phyloP scores from a whole-genome alignment of 2,797 vertebrate species.

The Leuciscus waleckii region DNA sequence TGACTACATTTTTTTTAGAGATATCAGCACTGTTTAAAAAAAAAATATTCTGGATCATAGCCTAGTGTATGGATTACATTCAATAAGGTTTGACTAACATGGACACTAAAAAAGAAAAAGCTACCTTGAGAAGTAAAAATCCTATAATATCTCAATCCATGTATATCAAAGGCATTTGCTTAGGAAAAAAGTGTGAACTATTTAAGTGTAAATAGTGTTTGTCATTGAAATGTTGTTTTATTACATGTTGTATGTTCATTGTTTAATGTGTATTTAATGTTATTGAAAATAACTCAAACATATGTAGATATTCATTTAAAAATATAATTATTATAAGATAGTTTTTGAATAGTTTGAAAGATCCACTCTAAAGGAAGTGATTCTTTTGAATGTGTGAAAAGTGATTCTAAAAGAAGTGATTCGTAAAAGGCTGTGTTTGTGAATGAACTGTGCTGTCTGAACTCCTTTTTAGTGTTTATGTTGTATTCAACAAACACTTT shows the following conservation, averaged over 20 bases:
- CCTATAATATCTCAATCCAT: background rate
- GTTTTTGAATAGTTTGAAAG: slow-evolving; percentile 28
- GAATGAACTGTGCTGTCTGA: background rate
- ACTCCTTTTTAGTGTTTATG: slow-evolving; percentile 16
- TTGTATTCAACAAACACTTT: slow-evolving; percentile 12
- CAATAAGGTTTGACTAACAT: slow-evolving; percentile 5
- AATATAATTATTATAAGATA: background rate
- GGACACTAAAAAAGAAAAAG: background rate
- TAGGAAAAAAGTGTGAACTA: background rate
- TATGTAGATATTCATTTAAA: background rate
- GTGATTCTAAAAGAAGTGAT: background rate
- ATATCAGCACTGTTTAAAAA: slow-evolving; percentile 18
- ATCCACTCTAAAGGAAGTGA: background rate
- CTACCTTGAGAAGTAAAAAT: background rate
- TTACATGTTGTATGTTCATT: slow-evolving; percentile 7
- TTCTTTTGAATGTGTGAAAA: slow-evolving; percentile 16
- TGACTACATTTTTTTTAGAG: slow-evolving; percentile 48
- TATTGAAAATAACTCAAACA: background rate
- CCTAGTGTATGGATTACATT: background rate
- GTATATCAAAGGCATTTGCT: slow-evolving; percentile 4
- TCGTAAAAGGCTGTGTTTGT: background rate
- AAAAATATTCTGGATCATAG: background rate
- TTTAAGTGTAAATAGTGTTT: slow-evolving; percentile 37
- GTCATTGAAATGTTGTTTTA: slow-evolving; percentile 3
- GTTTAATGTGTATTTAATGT: slow-evolving; percentile 27